Conservation (phyloP, 2,113 vertebrate species). For the Phocoena phocoena region DNA sequence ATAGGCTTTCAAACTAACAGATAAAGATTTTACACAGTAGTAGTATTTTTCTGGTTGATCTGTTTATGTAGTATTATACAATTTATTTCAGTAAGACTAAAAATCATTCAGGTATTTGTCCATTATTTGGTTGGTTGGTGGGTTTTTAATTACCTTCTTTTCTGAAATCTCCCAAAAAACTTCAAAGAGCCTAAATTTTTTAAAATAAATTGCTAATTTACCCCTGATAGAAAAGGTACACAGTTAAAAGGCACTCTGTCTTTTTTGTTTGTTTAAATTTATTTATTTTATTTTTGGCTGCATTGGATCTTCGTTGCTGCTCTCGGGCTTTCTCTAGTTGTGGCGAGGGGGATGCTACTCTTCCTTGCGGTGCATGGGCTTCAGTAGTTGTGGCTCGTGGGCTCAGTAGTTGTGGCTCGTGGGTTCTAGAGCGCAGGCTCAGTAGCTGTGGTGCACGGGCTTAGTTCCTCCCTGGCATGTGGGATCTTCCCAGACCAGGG, state of each 20-base stretch:
- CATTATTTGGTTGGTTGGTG: neutral
- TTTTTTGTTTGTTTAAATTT: neutral
- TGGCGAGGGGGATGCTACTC: too few species aligned
- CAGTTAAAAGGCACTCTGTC: neutral
- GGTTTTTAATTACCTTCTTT: neutral
- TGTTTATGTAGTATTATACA: slow-evolving; percentile 4
- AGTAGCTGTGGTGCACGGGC: too few species aligned
- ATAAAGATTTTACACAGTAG: neutral
- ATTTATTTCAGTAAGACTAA: slow-evolving; percentile 25
- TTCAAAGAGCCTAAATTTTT: neutral
- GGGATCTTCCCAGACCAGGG: too few species aligned
- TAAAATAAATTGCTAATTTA: neutral
- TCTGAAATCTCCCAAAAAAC: neutral
- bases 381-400: too few species aligned
- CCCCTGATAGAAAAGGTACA: neutral
- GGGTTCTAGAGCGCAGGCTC: too few species aligned
- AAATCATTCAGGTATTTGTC: neutral
- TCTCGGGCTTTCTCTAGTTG: too few species aligned
- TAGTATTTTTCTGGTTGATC: neutral
- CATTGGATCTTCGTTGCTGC: too few species aligned
- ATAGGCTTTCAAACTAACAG: slow-evolving; percentile 20
- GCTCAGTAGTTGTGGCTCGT: too few species aligned
- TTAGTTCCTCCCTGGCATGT: too few species aligned
- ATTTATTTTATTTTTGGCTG: too few species aligned
- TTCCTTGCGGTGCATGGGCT: too few species aligned